Evolutionary conservation across 2,888 invertebrate species (phyloP).

Genomic region (Pimpla rufipes): DNA sequence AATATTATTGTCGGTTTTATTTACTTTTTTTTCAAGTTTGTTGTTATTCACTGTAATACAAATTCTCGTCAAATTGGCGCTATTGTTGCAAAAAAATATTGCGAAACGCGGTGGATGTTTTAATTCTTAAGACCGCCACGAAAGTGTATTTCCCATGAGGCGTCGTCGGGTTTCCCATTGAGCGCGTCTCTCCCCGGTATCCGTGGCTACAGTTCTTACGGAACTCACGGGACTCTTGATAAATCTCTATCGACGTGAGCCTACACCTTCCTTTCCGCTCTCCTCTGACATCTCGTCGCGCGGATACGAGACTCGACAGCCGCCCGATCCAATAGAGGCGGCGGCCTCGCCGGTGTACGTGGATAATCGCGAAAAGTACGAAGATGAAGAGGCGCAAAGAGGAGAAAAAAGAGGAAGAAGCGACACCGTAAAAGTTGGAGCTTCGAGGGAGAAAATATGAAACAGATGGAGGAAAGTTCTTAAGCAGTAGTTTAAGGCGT

Average conservation of each 20-base stretch:
- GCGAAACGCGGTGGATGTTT: background rate
- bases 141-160: conserved; percentile 47
- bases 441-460: conserved; percentile 8
- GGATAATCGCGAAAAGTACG: conserved; percentile 39
- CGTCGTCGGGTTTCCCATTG: conserved; percentile 19
- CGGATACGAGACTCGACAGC: conserved; percentile 37
- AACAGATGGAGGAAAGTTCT: conserved; percentile 28
- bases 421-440: conserved; percentile 14
- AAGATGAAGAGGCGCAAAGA: conserved; percentile 18
- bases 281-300: background rate
- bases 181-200: conserved; percentile 17
- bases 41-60: background rate
- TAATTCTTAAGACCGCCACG: conserved; percentile 30
- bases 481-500: conserved; percentile 29
- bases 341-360: background rate
- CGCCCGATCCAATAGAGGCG: conserved; percentile 33
- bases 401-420: conserved; percentile 14
- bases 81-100: background rate
- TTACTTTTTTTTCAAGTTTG: background rate
- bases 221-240: conserved; percentile 44
- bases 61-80: background rate
- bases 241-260: conserved; percentile 43
- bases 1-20: too few relatives aligned
- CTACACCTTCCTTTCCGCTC: background rate
- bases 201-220: conserved; percentile 18